Evolutionary conservation across 2,113 vertebrate genomes (phyloP), one percentile per base, ranked within the genome.

Genomic region (Paraplagusia blochii): DNA sequence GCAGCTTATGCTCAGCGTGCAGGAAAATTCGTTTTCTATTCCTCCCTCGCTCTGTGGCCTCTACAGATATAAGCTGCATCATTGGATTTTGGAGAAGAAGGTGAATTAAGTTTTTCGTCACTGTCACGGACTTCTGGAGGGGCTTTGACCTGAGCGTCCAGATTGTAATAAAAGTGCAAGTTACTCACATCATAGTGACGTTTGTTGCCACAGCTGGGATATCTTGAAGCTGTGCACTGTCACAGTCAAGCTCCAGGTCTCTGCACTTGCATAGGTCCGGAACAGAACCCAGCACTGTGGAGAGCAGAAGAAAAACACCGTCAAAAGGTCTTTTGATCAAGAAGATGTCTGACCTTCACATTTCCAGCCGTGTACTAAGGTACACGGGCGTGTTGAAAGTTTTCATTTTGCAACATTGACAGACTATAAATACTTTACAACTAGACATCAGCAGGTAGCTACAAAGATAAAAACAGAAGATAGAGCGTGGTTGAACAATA

Each of bases 141-240:
- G 49, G 38, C 38, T 40, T 40, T 40, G 50, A 33, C 29, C 22
- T 16, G 17, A 58, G 45, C 18, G 36, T 48, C 18, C 51, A 8
- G 16, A 48, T 42, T 17, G 1, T 22, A 3, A 46, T 11, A 19
- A 56, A 56, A 19, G 45, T 10, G 38, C 17, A 40, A 29, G 34
- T 69, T 82, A 93, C 96, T 96, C 90, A 99, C 95, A 99, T 92
- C 70, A 90, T 76, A 43, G 94, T 95, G 79, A 99, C 81, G 56
- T 97, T 98, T 36, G 92, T 76, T 14, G 95, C 92, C 68, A 96
- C 91, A 0, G 72, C 80, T 0, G 95, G 95, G 53, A 98, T 66
- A 11, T 88, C 76, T 66, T 45, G 87, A 60, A 98, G 85, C 59
- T 88, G 83, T 53, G 90, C 85, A 51, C 76, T 84, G n/a, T 94